Evolutionary conservation across 2,113 vertebrate species (phyloP).

Genomic region (Varanus komodoensis): DNA sequence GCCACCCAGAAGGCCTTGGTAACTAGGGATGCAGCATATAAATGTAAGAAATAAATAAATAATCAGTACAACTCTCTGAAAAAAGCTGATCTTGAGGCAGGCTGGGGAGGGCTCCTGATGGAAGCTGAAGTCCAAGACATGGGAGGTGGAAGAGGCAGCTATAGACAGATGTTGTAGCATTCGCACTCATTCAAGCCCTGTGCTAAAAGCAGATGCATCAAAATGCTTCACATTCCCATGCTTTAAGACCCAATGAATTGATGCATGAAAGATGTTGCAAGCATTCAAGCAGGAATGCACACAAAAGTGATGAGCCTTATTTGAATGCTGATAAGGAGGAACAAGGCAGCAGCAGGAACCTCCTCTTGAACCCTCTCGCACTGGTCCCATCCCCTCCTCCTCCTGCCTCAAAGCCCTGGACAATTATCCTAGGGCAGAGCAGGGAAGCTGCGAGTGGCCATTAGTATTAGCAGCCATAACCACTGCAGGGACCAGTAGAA

Average conservation of each 20-base stretch:
- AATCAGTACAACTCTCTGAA: too few species aligned
- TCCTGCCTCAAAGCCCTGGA: not conserved
- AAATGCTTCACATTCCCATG: not conserved
- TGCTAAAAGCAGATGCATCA: not conserved
- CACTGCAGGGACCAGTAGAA: too few species aligned
- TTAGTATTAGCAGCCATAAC: not conserved
- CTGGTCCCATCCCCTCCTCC: not conserved
- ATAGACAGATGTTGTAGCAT: not conserved
- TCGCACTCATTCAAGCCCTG: not conserved
- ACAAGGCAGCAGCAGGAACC: too few species aligned
- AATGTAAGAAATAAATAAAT: too few species aligned
- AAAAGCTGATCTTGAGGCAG: too few species aligned
- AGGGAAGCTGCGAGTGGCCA: not conserved
- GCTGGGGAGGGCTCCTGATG: too few species aligned
- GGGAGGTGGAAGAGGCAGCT: too few species aligned
- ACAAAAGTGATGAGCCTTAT: not conserved
- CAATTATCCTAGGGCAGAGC: not conserved
- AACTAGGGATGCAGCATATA: too few species aligned
- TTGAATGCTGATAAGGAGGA: not conserved
- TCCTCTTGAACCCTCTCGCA: too few species aligned
- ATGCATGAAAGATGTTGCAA: not conserved
- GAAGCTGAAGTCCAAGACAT: too few species aligned
- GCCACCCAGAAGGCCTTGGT: too few species aligned
- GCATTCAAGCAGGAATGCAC: not conserved
- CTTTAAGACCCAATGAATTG: not conserved